phyloP scores from a whole-genome alignment of 2,113 vertebrate genomes.

The Salvelinus namaycush region DNA sequence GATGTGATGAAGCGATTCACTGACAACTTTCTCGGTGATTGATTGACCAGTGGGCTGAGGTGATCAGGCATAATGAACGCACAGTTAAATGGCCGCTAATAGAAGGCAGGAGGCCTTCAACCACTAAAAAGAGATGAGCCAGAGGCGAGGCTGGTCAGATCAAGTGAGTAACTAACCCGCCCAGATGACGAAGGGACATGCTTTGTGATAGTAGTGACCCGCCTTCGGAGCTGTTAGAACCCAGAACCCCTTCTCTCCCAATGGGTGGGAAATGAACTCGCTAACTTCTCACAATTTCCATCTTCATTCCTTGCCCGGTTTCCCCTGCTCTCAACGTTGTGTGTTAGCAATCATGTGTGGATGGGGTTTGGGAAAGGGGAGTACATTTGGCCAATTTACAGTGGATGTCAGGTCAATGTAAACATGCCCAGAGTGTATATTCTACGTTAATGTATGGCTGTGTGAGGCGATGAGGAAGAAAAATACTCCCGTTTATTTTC shows the following conservation, averaged over 20 bases:
- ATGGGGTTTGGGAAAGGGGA: not conserved
- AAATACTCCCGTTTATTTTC: conserved; percentile 52
- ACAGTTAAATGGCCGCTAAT: not conserved
- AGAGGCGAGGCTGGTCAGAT: not conserved
- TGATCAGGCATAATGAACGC: not conserved
- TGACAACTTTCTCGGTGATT: not conserved
- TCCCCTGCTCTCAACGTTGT: conserved; percentile 46
- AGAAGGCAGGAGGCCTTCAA: not conserved
- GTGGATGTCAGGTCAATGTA: conserved; percentile 68
- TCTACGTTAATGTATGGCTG: conserved; percentile 49
- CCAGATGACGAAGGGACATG: not conserved
- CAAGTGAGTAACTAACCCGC: not conserved
- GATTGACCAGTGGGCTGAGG: not conserved
- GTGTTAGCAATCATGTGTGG: conserved; percentile 48
- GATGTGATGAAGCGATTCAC: not conserved
- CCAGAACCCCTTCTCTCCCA: too few species aligned
- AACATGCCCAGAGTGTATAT: conserved; percentile 63
- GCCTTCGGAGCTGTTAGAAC: not conserved
- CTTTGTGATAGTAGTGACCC: not conserved
- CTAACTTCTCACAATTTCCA: conserved; percentile 35
- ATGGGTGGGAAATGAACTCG: conserved; percentile 19
- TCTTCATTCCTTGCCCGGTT: conserved; percentile 58
- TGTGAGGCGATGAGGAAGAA: conserved; percentile 39
- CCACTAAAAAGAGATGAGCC: not conserved
- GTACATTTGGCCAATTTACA: conserved; percentile 56